Evolutionary conservation across 53 echinoderm and acorn worm species (phyloP).

Genomic region (Crossaster papposus): DNA sequence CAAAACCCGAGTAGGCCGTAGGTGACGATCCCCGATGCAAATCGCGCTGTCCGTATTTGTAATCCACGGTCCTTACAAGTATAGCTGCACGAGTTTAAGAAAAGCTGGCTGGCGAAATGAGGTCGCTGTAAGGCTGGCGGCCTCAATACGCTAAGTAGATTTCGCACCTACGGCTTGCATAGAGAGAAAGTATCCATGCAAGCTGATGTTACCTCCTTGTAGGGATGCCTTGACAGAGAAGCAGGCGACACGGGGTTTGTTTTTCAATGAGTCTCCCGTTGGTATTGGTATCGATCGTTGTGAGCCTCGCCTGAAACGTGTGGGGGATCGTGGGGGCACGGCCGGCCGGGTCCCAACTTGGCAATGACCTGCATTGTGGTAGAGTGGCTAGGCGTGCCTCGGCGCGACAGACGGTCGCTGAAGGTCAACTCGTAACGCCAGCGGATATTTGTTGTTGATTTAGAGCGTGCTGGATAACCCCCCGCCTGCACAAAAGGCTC

Average conservation of each 20-base stretch:
- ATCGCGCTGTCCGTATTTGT: conserved; percentile 34
- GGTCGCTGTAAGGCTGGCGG: conserved; percentile 10
- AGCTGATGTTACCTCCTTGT: conserved; percentile 14
- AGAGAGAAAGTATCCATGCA: not conserved
- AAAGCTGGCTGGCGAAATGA: conserved; percentile 14
- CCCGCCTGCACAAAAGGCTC: not conserved
- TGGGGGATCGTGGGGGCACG: conserved; percentile 10
- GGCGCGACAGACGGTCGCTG: conserved; percentile 27
- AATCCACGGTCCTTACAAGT: not conserved
- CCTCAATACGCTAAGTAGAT: conserved; percentile 42
- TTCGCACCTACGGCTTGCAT: conserved; percentile 49
- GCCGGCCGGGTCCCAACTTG: conserved; percentile 24
- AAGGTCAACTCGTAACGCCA: conserved; percentile 34
- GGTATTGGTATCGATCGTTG: conserved; percentile 18
- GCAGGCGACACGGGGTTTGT: not conserved
- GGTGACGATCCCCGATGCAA: conserved; percentile 44
- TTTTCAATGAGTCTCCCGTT: conserved; percentile 31
- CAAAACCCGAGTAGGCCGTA: conserved; percentile 36
- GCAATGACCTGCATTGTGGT: conserved; percentile 48
- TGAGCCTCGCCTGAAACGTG: conserved; percentile 36
- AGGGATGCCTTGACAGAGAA: not conserved
- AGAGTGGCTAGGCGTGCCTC: conserved; percentile 22
- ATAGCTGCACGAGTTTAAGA: not conserved
- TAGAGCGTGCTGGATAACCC: not conserved
- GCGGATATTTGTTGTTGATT: conserved; percentile 50